Base-by-base conservation (phyloP, 2,113 vertebrate genomes). In the Indicator indicator region DNA sequence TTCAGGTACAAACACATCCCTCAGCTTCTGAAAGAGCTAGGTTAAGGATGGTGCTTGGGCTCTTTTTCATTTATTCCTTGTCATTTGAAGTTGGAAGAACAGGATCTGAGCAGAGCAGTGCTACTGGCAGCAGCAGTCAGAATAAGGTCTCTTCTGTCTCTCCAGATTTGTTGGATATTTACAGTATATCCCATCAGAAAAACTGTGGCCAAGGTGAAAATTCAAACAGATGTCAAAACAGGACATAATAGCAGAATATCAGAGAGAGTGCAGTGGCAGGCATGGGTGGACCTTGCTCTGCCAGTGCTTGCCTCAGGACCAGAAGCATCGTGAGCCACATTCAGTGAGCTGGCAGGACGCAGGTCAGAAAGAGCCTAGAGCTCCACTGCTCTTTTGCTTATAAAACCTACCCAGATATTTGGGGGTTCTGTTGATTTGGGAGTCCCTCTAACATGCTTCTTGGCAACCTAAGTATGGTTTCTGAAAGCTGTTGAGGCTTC, bases 321-420 rank as follows among this genome's bases (percentile, higher is more conserved):
- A 59, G 82, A 71, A 26, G 5, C 0, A 0, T 3, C 1, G 7
- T 16, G 11, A 76, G 6, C 26, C 23, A 33, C 30, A 8, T 44
- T 14, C 16, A 2, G 0, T 16, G 15, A 33, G 0, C 7, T 50
- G 48, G 16, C n/a, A 63, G 59, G 30, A 24, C 23, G 59, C 40
- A 38, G 56, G 26, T n/a, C 56, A 23, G 65, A 28, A 77, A 26
- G 15, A 71, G 5, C 58, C n/a, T 38, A 60, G 71, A 60, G 4
- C 2, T 63, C 19, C 28, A 23, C 15, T 32, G 32, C 30, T 46
- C 0, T 0, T 64, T 80, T 4, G 3, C 15, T 19, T 62, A 12
- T 13, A 63, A 63, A 8, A 5, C 8, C 12, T 69, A n/a, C 24
- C 5, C 27, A 68, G 36, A 6, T 38, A 64, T 64, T 27, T 74